Evolutionary conservation across 1,140 invertebrate genomes (phyloP).

Genomic region (Chrysomallon squamiferum): DNA sequence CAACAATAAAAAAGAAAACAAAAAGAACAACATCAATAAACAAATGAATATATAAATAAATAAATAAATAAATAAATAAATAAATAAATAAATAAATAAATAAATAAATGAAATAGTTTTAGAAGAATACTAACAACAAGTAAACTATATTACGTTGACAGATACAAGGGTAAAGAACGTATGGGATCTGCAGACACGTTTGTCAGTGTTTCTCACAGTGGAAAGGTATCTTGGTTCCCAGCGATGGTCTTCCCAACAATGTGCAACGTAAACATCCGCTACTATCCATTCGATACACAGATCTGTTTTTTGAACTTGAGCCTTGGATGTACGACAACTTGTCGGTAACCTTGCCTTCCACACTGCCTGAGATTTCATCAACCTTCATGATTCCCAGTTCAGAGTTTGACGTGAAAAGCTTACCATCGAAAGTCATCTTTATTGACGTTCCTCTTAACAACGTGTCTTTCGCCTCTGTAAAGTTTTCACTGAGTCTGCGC

Average conservation of each 20-base stretch:
- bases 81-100: no score
- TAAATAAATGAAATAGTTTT: no score
- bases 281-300: constrained; percentile 17
- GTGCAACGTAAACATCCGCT: constrained; percentile 8
- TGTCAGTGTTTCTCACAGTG: not conserved
- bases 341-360: not conserved
- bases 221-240: constrained; percentile 8
- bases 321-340: not conserved
- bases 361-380: not conserved
- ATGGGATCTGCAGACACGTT: not conserved
- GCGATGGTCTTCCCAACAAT: constrained; percentile 2
- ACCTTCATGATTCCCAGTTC: not conserved
- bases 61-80: no score
- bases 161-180: not conserved
- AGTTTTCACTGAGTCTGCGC: not conserved
- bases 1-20: no score
- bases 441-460: not conserved
- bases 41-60: no score
- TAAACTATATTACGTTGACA: no score
- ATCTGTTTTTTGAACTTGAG: constrained; percentile 4
- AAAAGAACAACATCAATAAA: no score
- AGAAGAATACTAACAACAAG: no score
- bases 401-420: not conserved
- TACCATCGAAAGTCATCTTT: not conserved
- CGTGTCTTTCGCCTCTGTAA: not conserved